These are phyloP conservation scores for Archips crataeganus DNA, from an alignment of 2,888 invertebrate species.

Conservation along the genomic window DNA sequence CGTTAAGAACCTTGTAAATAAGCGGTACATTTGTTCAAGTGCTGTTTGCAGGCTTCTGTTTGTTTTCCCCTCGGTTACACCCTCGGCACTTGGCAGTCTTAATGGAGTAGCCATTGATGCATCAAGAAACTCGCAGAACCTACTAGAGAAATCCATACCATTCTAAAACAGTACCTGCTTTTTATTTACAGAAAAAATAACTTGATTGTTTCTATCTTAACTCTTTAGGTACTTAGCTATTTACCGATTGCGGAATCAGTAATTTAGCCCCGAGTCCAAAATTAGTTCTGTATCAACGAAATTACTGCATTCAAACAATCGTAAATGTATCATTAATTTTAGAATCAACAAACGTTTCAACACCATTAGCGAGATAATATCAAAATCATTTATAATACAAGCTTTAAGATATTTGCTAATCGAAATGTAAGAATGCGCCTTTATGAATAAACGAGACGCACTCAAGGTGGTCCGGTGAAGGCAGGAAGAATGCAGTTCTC, in stretches of 20 bases:
- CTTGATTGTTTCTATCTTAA: background rate
- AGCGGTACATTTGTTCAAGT: slow-evolving; percentile 26
- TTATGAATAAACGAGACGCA: slow-evolving; percentile 56
- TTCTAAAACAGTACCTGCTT: background rate
- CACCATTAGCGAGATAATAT: slow-evolving; percentile 44
- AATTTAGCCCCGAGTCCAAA: background rate
- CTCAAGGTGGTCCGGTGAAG: slow-evolving; percentile 73
- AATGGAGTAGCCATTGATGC: slow-evolving; percentile 29
- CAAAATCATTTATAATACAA: slow-evolving; percentile 39
- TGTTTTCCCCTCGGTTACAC: slow-evolving; percentile 36
- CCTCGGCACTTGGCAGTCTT: slow-evolving; percentile 7
- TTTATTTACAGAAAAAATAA: too few relatives aligned
- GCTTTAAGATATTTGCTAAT: slow-evolving; percentile 52
- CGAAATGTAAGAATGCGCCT: slow-evolving; percentile 56
- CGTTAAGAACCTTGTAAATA: slow-evolving; percentile 37
- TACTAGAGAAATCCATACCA: background rate
- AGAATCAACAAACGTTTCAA: slow-evolving; percentile 27
- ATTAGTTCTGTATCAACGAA: slow-evolving; percentile 7
- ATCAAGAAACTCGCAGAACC: slow-evolving; percentile 4
- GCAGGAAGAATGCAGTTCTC: slow-evolving; percentile 73
- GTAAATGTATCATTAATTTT: slow-evolving; percentile 31
- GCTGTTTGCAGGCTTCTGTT: slow-evolving; percentile 29
- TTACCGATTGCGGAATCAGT: background rate
- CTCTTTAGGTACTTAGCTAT: background rate
- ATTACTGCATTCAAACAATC: slow-evolving; percentile 13